These are phyloP conservation scores for Lepidurus couesii DNA, from an alignment of 1,140 invertebrate genomes.

Conservation along the genomic window DNA sequence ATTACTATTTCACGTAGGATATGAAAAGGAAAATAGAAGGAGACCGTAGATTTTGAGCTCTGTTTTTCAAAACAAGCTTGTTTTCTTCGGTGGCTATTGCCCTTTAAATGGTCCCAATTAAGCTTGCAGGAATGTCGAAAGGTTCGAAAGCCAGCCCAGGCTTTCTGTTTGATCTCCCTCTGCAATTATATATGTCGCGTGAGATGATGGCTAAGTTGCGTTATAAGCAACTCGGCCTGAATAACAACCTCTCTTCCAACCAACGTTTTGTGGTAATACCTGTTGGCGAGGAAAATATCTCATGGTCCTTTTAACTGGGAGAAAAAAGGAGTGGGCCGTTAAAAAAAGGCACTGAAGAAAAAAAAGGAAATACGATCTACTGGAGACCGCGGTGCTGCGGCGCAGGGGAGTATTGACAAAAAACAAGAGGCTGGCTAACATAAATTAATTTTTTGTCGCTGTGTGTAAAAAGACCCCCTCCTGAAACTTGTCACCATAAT, in stretches of 20 bases:
- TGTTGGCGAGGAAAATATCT: not conserved
- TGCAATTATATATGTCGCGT: slow-evolving; percentile 10
- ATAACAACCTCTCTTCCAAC: not conserved
- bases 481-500: slow-evolving; percentile 22
- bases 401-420: not conserved
- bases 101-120: not conserved
- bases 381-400: not conserved
- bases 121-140: not conserved
- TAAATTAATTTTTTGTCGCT: slow-evolving; percentile 3
- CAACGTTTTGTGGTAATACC: slow-evolving; percentile 1
- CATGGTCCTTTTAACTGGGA: not conserved
- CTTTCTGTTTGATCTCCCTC: not conserved
- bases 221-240: not conserved
- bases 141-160: not conserved
- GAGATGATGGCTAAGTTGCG: not conserved
- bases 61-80: no score
- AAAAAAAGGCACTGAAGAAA: not conserved
- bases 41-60: no score
- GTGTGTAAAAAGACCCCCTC: not conserved
- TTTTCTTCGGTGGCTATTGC: no score
- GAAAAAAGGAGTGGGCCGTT: not conserved
- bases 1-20: no score
- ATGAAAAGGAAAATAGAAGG: no score
- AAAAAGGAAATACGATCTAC: no score
- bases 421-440: slow-evolving; percentile 10